A percentile compares a stretch with the other conserved stretches of the same genome.
These are phyloP conservation scores for Trididemnum nubilum DNA, from an alignment of 23 tunicate genomes.

Conservation along the genomic window DNA sequence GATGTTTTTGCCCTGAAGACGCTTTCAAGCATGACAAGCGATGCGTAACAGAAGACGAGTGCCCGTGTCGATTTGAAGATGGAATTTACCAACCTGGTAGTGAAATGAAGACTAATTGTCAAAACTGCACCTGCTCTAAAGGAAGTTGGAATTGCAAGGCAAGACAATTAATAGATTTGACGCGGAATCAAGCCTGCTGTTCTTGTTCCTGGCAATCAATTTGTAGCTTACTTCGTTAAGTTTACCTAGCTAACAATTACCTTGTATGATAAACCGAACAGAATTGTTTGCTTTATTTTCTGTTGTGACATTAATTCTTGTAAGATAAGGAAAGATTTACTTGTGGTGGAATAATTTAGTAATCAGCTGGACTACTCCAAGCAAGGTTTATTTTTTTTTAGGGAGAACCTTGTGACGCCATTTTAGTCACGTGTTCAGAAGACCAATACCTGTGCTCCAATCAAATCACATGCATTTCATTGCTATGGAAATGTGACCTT, in stretches of 20 bases:
- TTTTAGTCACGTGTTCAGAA: constrained; percentile 18
- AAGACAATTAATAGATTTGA: neutral
- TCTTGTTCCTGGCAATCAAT: too few relatives aligned
- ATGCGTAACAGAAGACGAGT: constrained; percentile 46
- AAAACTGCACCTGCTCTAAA: constrained; percentile 55
- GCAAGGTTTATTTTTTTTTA: neutral
- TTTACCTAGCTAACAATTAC: too few relatives aligned
- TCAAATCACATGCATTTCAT: constrained; percentile 40
- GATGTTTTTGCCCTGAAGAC: constrained; percentile 76
- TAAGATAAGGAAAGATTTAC: too few relatives aligned
- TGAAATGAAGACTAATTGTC: constrained; percentile 41
- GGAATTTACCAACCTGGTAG: constrained; percentile 65
- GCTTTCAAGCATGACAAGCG: constrained; percentile 50
- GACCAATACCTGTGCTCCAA: constrained; percentile 50
- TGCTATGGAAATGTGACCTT: constrained; percentile 66
- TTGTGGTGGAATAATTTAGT: too few relatives aligned
- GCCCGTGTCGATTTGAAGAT: constrained; percentile 59
- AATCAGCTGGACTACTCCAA: too few relatives aligned
- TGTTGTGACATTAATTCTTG: too few relatives aligned
- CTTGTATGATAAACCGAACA: too few relatives aligned
- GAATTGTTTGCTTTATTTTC: too few relatives aligned
- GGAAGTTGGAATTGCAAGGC: constrained; percentile 75
- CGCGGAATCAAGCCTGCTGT: too few relatives aligned
- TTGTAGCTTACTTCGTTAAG: too few relatives aligned
- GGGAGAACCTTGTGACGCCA: constrained; percentile 22